Conservation (phyloP, 2,888 invertebrate genomes). For the Standfussiana lucernea region DNA sequence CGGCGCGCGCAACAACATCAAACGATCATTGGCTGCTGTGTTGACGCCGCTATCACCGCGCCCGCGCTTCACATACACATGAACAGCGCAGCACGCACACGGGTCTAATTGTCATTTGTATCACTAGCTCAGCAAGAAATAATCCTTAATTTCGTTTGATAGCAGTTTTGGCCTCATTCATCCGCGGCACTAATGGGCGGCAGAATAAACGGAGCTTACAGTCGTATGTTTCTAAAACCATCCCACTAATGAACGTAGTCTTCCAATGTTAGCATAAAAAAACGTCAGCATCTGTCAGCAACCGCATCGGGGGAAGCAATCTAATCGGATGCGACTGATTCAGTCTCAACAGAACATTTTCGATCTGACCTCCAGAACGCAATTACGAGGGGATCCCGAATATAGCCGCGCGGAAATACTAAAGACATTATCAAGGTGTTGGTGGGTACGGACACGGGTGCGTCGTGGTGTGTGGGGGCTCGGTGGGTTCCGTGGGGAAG, state of each 20-base stretch:
- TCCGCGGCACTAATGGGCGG: conserved; percentile 25
- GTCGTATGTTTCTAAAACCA: conserved; percentile 36
- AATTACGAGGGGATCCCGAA: conserved; percentile 32
- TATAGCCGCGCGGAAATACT: conserved; percentile 43
- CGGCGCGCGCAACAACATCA: conserved; percentile 61
- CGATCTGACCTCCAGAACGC: conserved; percentile 38
- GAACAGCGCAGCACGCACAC: conserved; percentile 45
- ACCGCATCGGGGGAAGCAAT: conserved; percentile 2
- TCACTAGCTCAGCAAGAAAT: conserved; percentile 38
- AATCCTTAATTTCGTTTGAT: conserved; percentile 44
- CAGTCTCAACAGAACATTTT: conserved; percentile 12
- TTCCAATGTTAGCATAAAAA: conserved; percentile 29
- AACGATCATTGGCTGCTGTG: conserved; percentile 54
- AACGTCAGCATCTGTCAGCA: conserved; percentile 11
- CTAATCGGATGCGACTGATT: conserved; percentile 19
- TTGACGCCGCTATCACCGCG: conserved; percentile 56
- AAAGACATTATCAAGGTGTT: conserved; percentile 34
- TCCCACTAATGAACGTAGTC: conserved; percentile 25
- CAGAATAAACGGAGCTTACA: conserved; percentile 52
- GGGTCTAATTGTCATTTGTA: conserved; percentile 37
- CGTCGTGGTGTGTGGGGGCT: conserved; percentile 27
- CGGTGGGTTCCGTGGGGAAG: conserved; percentile 46
- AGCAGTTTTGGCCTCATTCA: conserved; percentile 48
- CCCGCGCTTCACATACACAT: conserved; percentile 38
- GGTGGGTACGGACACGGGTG: conserved; percentile 14